Evolutionary conservation across 2,113 vertebrate species (phyloP).

Genomic region (Clinocottus analis): DNA sequence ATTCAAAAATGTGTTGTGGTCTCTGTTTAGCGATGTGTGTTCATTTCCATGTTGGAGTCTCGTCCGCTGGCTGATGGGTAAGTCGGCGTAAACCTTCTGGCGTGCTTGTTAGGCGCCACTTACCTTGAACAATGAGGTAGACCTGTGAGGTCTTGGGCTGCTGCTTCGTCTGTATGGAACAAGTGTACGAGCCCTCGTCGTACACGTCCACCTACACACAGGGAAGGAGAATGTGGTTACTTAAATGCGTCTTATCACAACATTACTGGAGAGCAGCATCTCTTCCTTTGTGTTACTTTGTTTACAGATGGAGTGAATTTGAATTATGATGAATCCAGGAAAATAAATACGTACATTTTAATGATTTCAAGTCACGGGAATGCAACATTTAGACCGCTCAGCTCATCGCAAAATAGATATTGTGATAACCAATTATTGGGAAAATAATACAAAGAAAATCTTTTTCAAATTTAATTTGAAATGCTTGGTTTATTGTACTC

Average conservation of each 20-base stretch:
- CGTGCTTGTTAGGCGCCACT: constrained; percentile 45
- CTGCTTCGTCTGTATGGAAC: constrained; percentile 97
- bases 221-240: background rate
- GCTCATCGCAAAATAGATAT: too few relatives aligned
- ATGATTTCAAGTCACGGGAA: too few relatives aligned
- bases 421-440: too few relatives aligned
- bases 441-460: too few relatives aligned
- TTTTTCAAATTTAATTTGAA: background rate
- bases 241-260: background rate
- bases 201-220: constrained; percentile 90
- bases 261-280: background rate
- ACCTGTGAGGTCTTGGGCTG: constrained; percentile 96
- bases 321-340: background rate
- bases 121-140: constrained; percentile 99
- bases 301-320: background rate
- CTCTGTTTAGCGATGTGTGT: background rate
- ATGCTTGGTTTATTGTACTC: background rate
- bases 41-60: background rate
- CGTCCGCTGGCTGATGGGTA: background rate
- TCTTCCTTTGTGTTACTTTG: background rate
- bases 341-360: too few relatives aligned
- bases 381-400: background rate
- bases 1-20: background rate
- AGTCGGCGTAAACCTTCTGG: background rate
- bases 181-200: constrained; percentile 96